Percentiles rank a stretch among this genome's conserved stretches.
Evolutionary conservation across 2,113 vertebrate genomes (phyloP).

Genomic region (Caretta caretta): DNA sequence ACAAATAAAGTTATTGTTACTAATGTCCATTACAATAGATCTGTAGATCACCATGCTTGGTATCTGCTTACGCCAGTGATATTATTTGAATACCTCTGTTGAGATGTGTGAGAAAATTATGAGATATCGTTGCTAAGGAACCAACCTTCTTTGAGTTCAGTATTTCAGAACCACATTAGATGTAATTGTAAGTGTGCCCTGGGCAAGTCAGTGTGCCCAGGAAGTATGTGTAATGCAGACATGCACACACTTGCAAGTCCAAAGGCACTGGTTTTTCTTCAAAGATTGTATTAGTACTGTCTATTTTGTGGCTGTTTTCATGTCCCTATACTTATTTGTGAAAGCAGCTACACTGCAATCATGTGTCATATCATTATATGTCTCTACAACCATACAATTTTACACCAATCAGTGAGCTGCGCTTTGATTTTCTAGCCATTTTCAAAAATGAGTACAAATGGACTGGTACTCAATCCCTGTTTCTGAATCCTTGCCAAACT

Average conservation of each 20-base stretch:
- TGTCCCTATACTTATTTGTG: background rate
- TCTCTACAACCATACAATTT: background rate
- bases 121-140: constrained; percentile 46
- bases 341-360: background rate
- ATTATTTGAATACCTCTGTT: background rate
- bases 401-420: background rate
- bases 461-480: background rate
- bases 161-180: background rate
- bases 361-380: background rate
- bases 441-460: background rate
- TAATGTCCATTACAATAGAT: fast-evolving
- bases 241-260: background rate
- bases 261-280: background rate
- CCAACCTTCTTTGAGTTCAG: constrained; percentile 17
- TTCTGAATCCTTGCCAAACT: background rate
- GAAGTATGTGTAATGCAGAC: background rate
- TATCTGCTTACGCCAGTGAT: background rate
- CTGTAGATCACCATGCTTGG: background rate
- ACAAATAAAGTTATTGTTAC: background rate
- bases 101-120: background rate
- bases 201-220: background rate
- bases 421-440: background rate
- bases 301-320: background rate
- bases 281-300: background rate
- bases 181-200: background rate